Evolutionary conservation across 2,888 invertebrate genomes (phyloP).

Genomic region (Arrhopalites spinosus): DNA sequence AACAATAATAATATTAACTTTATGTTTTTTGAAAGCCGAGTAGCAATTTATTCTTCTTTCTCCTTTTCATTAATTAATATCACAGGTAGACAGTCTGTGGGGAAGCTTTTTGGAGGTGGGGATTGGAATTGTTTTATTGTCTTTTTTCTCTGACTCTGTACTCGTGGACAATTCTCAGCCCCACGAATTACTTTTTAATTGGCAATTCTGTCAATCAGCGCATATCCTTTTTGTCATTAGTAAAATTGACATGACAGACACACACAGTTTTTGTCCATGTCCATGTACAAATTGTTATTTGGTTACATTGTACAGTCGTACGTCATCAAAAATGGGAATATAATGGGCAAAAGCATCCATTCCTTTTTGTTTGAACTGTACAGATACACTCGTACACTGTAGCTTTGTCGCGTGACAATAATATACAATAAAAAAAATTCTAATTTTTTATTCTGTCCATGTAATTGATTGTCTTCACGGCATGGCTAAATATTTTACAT

Average conservation of each 20-base stretch:
- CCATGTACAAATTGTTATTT: too few relatives aligned
- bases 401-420: constrained; percentile 30
- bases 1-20: neutral
- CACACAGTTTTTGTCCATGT: neutral
- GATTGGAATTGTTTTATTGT: neutral
- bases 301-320: too few relatives aligned
- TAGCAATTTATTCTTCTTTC: neutral
- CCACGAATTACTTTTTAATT: constrained; percentile 17
- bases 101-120: neutral
- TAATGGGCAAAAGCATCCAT: neutral
- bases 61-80: neutral
- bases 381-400: too few relatives aligned
- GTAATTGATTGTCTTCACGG: constrained; percentile 6
- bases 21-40: neutral
- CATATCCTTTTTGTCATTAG: constrained; percentile 11
- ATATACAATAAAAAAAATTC: neutral
- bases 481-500: neutral
- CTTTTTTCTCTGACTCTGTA: constrained; percentile 3
- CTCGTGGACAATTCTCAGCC: neutral
- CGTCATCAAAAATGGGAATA: neutral
- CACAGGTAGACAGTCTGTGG: neutral
- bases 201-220: constrained; percentile 19
- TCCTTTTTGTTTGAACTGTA: neutral
- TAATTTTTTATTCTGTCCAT: neutral
- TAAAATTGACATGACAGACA: neutral